phyloP scores from a whole-genome alignment of 2,113 vertebrate species.

The Thoracochromis brauschi region DNA sequence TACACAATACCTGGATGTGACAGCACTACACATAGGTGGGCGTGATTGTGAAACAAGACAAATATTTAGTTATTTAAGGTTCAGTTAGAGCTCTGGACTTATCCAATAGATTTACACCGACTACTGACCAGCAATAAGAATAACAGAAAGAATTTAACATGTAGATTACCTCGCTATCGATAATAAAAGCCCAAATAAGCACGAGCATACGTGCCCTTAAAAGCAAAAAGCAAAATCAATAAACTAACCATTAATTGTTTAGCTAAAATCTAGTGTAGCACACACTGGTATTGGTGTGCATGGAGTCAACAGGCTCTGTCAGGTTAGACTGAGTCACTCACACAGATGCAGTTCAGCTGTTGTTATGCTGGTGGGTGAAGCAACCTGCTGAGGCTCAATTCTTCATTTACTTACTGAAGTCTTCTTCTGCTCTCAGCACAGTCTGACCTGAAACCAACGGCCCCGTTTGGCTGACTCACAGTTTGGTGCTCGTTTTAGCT shows the following conservation, averaged over 20 bases:
- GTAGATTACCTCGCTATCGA: not conserved
- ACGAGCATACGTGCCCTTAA: not conserved
- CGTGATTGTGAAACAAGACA: not conserved
- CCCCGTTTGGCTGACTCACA: accelerated
- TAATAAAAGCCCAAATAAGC: not conserved
- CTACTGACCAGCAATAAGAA: not conserved
- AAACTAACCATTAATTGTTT: not conserved
- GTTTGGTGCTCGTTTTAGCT: not conserved
- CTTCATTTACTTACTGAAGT: not conserved
- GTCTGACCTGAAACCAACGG: not conserved
- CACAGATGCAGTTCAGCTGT: not conserved
- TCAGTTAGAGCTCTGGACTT: not conserved
- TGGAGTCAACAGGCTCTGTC: not conserved
- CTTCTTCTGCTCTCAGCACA: not conserved
- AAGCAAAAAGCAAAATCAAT: not conserved
- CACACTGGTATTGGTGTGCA: not conserved
- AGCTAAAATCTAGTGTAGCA: not conserved
- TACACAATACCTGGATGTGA: not conserved
- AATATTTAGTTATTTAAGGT: accelerated
- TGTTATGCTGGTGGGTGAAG: not conserved
- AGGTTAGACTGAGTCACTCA: not conserved
- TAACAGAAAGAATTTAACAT: not conserved
- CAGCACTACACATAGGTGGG: not conserved
- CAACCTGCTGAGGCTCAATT: not conserved
- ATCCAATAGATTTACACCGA: not conserved